Evolutionary conservation across 2,888 invertebrate genomes (phyloP), one percentile per base, ranked within the genome.

Genomic region (Xestia ashworthii): DNA sequence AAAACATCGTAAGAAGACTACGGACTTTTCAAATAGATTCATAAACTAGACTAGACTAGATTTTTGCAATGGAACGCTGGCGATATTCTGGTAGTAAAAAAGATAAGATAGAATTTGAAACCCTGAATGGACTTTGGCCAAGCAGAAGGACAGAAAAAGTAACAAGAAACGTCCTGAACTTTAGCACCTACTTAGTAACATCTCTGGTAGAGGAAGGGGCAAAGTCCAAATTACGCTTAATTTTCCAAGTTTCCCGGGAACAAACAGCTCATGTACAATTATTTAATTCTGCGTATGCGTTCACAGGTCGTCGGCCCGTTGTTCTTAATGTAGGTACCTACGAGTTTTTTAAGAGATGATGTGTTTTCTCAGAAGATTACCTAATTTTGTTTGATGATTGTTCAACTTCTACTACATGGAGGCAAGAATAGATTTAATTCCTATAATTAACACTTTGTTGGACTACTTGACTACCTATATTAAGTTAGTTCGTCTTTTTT

Each of bases 221-320:
- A 11, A 65, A 76, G 48, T 82, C 38, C 38, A 65, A 38, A 11
- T 53, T 25, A 16, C 38, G 50, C 81, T 87, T 81, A 87, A 80
- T 89, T 76, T 89, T 89, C 87, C 86, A 80, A 80, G 84, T 90
- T 91, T 93, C 90, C 82, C 88, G 87, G 89, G 88, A 92, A 90
- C 83, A 88, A 89, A 91, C 91, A 90, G 89, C 89, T 91, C 90
- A 88, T 90, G 87, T 25, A 38, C 89, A 90, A 92, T 92, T 91
- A 92, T 90, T 90, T 88, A 89, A 90, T 93, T 93, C 91, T 90
- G 84, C 87, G 92, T 91, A 82, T n/a, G 38, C 83, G 83, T 79
- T 84, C 83, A 84, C 81, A 80, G 88, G 89, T 86, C 86, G 81
- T 80, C 79, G 85, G 87, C 85, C 80, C 74, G 66, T 58, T 72